phyloP scores from a whole-genome alignment of 2,797 vertebrate species.

The Sardinella longiceps region DNA sequence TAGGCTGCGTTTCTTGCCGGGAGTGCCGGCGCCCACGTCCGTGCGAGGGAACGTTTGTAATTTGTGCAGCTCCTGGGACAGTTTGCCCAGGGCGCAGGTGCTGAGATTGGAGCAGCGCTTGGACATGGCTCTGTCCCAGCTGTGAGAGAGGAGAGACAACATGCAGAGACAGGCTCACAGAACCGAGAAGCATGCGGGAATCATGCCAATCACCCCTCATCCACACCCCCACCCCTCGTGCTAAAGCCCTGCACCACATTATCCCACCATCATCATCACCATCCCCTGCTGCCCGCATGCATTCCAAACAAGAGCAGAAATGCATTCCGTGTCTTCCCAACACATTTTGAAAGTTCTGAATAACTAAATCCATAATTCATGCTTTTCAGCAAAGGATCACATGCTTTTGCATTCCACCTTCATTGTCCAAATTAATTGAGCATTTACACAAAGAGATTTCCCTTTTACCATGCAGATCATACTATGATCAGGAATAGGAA shows the following conservation, averaged over 20 bases:
- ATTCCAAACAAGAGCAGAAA: conserved; percentile 20
- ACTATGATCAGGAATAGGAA: conserved; percentile 42
- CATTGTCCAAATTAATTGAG: not conserved
- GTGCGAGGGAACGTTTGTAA: conserved; percentile 89
- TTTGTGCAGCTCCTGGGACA: conserved; percentile 90
- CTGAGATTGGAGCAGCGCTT: conserved; percentile 94
- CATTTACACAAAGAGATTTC: conserved; percentile 46
- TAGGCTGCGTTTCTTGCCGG: conserved; percentile 86
- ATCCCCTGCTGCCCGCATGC: not conserved
- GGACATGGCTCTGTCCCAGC: conserved; percentile 86
- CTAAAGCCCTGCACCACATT: conserved; percentile 29
- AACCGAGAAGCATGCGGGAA: conserved; percentile 40
- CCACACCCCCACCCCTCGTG: not conserved
- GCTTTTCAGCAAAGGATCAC: conserved; percentile 15
- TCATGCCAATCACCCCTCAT: not conserved
- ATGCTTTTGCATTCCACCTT: conserved; percentile 20
- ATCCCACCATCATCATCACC: not conserved
- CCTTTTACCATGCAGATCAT: conserved; percentile 68
- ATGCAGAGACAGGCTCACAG: conserved; percentile 79
- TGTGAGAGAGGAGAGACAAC: conserved; percentile 78
- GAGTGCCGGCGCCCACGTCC: conserved; percentile 87
- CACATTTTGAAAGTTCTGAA: conserved; percentile 16
- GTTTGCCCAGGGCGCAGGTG: conserved; percentile 88
- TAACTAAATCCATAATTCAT: not conserved
- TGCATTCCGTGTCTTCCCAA: not conserved